Evolutionary conservation across 2,113 vertebrate species (phyloP), one percentile per base, ranked within the genome.

Genomic region (Xiphorhynchus elegans): DNA sequence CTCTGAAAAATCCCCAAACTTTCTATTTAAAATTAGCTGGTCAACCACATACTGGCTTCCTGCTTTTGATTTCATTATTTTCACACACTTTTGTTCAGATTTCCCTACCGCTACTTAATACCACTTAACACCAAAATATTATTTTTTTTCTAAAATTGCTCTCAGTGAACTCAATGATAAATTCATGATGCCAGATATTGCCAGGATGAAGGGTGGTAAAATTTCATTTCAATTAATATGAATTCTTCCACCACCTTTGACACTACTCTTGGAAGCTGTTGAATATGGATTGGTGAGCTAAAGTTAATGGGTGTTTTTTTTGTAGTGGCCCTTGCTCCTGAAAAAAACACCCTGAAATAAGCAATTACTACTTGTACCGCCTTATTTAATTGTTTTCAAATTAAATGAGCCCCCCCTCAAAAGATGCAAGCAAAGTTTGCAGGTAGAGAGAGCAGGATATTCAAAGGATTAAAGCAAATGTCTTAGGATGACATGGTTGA

Each of bases 11-110:
- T 75, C 87, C 82, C 72, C 76, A 77, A 33, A 94, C 68, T 86
- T 96, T 78, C 72, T 84, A 24, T 87, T 84, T 93, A 79, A 95
- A 94, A 88, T 90, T 93, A 95, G 35, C 29, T 95, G 92, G 90
- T 93, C 85, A 94, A 10, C 75, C 67, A 67, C 23, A 0, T 74
- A n/a, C 74, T 94, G 31, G 25, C 23, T 94, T 83, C 88, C 68
- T 94, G 66, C 56, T 88, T 95, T 80, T 86, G 31, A 67, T 67
- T 96, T 86, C 47, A 77, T 56, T 74, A 63, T 97, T 93, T 93
- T 68, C 60, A 53, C 18, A 10, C 15, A 59, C 15, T 24, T 79
- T 87, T 90, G 29, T 85, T 80, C 55, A 83, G 67, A 70, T 77
- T 62, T 87, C 42, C 28, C 42, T 63, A 67, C 42, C 33, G 47